Base-by-base conservation (phyloP, 2,797 vertebrate genomes). In the Petrocephalus sullivani region DNA sequence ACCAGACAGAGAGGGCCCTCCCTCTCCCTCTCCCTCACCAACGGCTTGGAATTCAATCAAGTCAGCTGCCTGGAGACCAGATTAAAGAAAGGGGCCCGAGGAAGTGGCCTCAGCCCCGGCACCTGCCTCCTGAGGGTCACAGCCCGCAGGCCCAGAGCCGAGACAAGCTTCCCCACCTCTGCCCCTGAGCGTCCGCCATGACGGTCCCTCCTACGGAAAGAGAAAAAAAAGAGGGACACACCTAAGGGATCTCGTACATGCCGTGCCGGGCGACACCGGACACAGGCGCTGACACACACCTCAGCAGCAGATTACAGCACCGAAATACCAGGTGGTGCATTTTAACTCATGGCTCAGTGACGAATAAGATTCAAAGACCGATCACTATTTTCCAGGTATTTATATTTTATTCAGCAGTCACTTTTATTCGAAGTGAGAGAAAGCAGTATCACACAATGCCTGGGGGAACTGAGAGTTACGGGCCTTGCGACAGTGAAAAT, bases 181-280 rank as follows among this genome's bases (percentile, higher is more conserved):
- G 90, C 53, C 89, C 86, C 61, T 87, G 87, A 51, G 78, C 87
- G 75, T 41, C 60, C 49, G 53, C 87, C 92, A 93, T 93, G 84
- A 37, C 71, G 33, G 64, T 85, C 58, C 88, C 87, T 58, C 81
- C 53, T 87, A 28, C 7, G 28, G 21, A 57, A 14, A 23, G 23
- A 75, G 16, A 46, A 23, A 21, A 64, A 28, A 51, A 23, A 51
- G 23, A 71, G 9, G 12, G 14, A 56, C 51, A 21, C 21, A 54
- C 49, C 28, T 54, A 9, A 84, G 82, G 16, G 82, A 84, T 4
- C n/a, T 21, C 21, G 0, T 12, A 28, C n/a, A n/a, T 23, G 8
- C 82, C 12, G 58, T 54, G 16, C 21, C 14, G 54, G 51, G 82
- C 2, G 7, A 56, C 46, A 4, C 21, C 10, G 10, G 10, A 16